These are phyloP conservation scores for Psittacula echo DNA, from an alignment of 2,797 vertebrate species.

Conservation along the genomic window DNA sequence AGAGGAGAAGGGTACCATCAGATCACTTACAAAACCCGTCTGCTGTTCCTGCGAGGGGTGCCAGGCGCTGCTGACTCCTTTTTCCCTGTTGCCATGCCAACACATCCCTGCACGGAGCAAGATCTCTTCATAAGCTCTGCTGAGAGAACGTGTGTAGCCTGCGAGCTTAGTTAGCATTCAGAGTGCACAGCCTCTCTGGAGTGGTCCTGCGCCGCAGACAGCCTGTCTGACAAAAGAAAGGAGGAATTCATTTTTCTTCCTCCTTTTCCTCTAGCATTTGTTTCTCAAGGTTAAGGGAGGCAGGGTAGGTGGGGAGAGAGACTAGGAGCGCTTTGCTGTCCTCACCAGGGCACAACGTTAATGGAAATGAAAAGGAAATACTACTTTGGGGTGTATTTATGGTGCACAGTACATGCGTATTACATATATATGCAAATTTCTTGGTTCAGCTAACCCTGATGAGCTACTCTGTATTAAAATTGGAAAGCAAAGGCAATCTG, in stretches of 20 bases:
- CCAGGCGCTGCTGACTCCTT: constrained; percentile 63
- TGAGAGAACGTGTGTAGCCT: constrained; percentile 67
- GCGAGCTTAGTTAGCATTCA: constrained; percentile 78
- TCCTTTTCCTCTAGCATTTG: constrained; percentile 13
- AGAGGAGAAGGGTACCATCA: neutral
- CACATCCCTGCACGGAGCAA: constrained; percentile 75
- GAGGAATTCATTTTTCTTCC: neutral
- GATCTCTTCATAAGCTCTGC: constrained; percentile 74
- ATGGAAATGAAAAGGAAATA: neutral
- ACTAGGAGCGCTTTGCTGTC: neutral
- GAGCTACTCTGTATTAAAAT: neutral
- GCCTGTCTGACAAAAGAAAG: constrained; percentile 47
- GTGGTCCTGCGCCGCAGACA: constrained; percentile 32
- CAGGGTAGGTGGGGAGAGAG: neutral
- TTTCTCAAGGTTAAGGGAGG: constrained; percentile 55
- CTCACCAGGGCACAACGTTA: neutral
- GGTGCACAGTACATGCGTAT: neutral
- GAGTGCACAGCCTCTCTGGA: constrained; percentile 53
- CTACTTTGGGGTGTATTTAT: neutral
- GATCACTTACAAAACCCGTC: neutral
- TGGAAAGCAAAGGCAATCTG: neutral
- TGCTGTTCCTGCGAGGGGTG: constrained; percentile 4
- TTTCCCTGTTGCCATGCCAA: constrained; percentile 87
- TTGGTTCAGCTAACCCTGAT: neutral
- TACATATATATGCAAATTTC: neutral